Percentiles rank a stretch among this genome's conserved stretches.
phyloP scores from a whole-genome alignment of 2,113 vertebrate genomes.

The Rana temporaria region DNA sequence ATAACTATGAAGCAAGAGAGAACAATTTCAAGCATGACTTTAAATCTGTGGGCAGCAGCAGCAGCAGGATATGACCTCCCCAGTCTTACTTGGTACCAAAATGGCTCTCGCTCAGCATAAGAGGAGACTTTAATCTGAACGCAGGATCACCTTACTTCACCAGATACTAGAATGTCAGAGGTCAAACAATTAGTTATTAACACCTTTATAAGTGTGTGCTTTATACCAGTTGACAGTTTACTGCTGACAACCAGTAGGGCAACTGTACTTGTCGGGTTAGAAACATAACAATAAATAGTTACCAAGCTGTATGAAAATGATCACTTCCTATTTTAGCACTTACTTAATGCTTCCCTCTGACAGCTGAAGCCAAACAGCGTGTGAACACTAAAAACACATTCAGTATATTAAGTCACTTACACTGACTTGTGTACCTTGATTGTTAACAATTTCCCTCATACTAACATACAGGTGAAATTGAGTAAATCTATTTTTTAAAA shows the following conservation, averaged over 20 bases:
- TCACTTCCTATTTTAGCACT: constrained; percentile 51
- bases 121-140: constrained; percentile 24
- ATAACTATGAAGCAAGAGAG: too few relatives aligned
- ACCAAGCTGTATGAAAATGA: constrained; percentile 37
- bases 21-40: too few relatives aligned
- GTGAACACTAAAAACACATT: constrained; percentile 24
- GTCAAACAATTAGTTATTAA: constrained; percentile 53
- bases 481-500: too few relatives aligned
- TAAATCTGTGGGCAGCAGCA: too few relatives aligned
- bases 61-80: not conserved
- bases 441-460: too few relatives aligned
- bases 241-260: constrained; percentile 26
- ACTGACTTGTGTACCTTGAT: too few relatives aligned
- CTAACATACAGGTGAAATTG: too few relatives aligned
- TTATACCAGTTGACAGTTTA: constrained; percentile 27
- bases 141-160: constrained; percentile 16
- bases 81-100: constrained; percentile 12
- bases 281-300: constrained; percentile 33
- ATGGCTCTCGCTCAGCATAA: constrained; percentile 8
- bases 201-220: constrained; percentile 37
- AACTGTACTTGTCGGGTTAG: constrained; percentile 5
- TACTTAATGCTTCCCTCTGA: constrained; percentile 57
- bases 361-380: constrained; percentile 62
- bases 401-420: constrained; percentile 11
- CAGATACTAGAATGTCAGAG: constrained; percentile 56